These are phyloP conservation scores for Danio rerio DNA, from an alignment of 2,113 vertebrate species.

Conservation along the genomic window DNA sequence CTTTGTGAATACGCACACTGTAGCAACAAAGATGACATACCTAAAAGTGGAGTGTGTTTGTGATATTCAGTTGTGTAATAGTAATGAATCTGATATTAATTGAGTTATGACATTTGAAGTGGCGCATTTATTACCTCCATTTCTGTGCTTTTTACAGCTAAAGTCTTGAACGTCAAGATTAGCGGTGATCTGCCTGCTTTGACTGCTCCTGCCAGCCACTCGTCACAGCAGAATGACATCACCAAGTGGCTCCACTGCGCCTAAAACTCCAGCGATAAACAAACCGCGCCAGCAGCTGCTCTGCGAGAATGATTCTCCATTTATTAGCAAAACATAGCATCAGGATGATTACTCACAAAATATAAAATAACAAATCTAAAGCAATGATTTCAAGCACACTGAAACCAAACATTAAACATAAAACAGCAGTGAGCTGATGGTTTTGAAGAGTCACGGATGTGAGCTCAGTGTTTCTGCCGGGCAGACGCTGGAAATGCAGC, in stretches of 20 bases:
- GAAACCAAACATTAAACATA: neutral
- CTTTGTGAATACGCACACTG: no score
- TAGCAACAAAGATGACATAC: no score
- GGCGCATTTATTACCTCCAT: neutral
- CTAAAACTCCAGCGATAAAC: conserved; percentile 54
- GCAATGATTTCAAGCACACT: conserved; percentile 2
- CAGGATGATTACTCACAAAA: conserved; percentile 72
- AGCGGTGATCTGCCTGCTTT: conserved; percentile 77
- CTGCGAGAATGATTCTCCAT: conserved; percentile 65
- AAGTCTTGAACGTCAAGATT: conserved; percentile 83
- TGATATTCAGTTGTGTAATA: neutral
- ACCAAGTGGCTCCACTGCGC: conserved; percentile 85
- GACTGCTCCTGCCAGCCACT: conserved; percentile 67
- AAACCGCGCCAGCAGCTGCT: conserved; percentile 14
- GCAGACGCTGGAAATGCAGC: neutral
- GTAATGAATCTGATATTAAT: no score
- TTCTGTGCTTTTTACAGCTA: conserved; percentile 76
- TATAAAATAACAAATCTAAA: conserved; percentile 74
- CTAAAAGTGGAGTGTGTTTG: neutral
- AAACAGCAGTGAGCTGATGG: neutral
- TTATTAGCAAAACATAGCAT: conserved; percentile 79
- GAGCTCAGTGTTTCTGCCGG: conserved; percentile 23
- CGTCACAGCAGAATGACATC: conserved; percentile 78
- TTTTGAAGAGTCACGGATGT: neutral
- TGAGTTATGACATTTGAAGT: neutral